Base-by-base conservation (phyloP, 30 jellyfish, hydroid and myxozoan species). In the Pseudorhiza aurosa region DNA sequence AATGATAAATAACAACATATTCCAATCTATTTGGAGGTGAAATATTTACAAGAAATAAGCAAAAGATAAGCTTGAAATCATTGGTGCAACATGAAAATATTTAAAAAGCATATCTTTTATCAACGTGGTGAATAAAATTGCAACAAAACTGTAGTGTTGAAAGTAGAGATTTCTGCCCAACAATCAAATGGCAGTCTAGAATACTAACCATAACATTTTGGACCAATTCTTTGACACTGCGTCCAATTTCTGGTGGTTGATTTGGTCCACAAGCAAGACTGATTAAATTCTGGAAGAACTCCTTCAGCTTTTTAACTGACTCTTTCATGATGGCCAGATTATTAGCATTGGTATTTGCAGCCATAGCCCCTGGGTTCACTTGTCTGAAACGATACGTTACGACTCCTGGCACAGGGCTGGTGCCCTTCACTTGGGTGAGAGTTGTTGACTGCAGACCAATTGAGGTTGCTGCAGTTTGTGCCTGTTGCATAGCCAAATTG, bases 221-320 rank as follows among this genome's bases (percentile, higher is more conserved):
- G n/a, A 93, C 99, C 33, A 93, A 90, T 49, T 93, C 99, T 72
- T 87, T 93, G 22, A 93, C 99, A 72, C 87, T 81, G 19, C 92
- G 68, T 26, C 99, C 99, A 65, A 93, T 93, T 18, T 93, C 99
- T 2, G 97, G 97, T 28, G 99, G 99, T 59, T 93, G 99, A 37
- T 81, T 93, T 81, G 99, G 95, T 37, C 97, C 97, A 87, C 97
- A 87, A 18, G 99, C 99, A 62, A 93, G 94, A 58, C 85, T 93
- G 31, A 93, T 93, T 65, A 93, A 87, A 82, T 93, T 93, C 75
- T 93, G 99, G 75, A 93, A 93, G 58, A 93, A 93, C 67, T 93
- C 99, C 39, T 87, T 93, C 25, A 93, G 85, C 50, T 95, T 93
- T 62, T 93, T 93, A 35, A 93, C 99, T 31, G 99, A 93, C 51